These are phyloP conservation scores for Tromatobia lineatoria DNA, from an alignment of 2,888 invertebrate species.

Conservation along the genomic window DNA sequence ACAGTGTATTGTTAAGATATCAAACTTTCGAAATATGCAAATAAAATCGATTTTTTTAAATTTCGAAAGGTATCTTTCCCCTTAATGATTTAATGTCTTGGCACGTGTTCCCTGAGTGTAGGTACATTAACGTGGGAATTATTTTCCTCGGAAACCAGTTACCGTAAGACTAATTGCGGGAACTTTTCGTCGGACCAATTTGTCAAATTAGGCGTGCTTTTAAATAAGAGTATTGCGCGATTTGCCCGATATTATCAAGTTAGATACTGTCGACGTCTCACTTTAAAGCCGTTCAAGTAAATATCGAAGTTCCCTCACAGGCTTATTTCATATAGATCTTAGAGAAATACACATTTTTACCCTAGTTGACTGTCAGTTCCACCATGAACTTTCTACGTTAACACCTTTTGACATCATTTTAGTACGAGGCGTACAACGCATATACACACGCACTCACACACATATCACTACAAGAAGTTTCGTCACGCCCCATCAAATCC, in stretches of 20 bases:
- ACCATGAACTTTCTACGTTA: background rate
- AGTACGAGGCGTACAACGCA: background rate
- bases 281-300: background rate
- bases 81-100: no score
- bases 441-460: background rate
- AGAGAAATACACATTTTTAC: background rate
- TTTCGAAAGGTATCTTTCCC: no score
- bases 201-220: background rate
- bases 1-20: no score
- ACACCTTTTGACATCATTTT: background rate
- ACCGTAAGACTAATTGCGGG: no score
- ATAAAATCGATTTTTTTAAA: no score
- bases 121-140: no score
- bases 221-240: background rate
- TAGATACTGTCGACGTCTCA: background rate
- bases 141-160: no score
- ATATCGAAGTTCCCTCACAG: background rate
- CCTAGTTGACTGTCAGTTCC: background rate
- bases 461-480: constrained; percentile 27
- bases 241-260: background rate
- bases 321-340: background rate
- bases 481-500: constrained; percentile 37
- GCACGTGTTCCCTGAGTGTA: no score
- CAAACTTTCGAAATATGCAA: no score
- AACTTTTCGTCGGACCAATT: no score